These are phyloP conservation scores for Eupithecia subumbrata DNA, from an alignment of 2,888 invertebrate species.

Conservation along the genomic window DNA sequence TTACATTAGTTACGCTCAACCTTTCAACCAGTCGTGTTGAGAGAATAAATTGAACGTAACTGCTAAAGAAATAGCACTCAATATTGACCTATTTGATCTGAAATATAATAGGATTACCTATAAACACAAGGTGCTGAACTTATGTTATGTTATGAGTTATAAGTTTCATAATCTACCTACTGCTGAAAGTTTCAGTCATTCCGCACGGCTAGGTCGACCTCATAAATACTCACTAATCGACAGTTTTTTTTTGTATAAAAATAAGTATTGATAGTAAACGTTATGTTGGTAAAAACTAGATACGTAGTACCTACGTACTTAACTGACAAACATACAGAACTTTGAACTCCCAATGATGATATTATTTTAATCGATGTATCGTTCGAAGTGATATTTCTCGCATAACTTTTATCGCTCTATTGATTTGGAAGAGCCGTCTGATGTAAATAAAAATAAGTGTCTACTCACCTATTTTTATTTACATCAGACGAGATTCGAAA, in stretches of 20 bases:
- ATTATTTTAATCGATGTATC: too few relatives aligned
- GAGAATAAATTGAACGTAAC: constrained; percentile 8
- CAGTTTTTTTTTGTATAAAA: not conserved
- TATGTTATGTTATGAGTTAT: not conserved
- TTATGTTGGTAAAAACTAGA: not conserved
- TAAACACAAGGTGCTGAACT: not conserved
- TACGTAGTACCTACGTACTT: too few relatives aligned
- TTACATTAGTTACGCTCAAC: not conserved
- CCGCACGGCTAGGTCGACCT: not conserved
- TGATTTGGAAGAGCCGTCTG: too few relatives aligned
- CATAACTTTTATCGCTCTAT: too few relatives aligned
- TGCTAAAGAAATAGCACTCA: not conserved
- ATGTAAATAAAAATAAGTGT: too few relatives aligned
- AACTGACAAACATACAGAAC: too few relatives aligned
- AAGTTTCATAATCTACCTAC: not conserved
- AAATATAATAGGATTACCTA: not conserved
- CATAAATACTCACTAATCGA: not conserved
- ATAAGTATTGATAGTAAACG: too few relatives aligned
- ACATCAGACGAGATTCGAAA: too few relatives aligned
- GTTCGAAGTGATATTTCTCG: too few relatives aligned
- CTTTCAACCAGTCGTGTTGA: not conserved
- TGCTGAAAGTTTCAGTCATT: not conserved
- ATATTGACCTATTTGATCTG: not conserved
- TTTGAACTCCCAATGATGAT: not conserved
- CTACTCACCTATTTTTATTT: too few relatives aligned